Evolutionary conservation across 2,888 invertebrate genomes (phyloP).

Genomic region (Pheosia gnoma): DNA sequence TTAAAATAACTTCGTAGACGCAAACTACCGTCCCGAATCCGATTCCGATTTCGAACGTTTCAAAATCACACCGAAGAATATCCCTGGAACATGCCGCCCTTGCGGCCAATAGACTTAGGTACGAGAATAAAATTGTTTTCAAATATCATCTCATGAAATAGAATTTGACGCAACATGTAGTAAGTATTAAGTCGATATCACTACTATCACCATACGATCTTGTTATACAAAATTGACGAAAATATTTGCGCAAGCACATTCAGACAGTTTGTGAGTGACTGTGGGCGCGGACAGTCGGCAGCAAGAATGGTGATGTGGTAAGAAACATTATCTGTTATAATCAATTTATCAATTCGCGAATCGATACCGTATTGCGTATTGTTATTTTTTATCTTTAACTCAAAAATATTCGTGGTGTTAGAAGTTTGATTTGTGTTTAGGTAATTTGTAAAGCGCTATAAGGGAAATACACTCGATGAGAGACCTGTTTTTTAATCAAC

Average conservation of each 20-base stretch:
- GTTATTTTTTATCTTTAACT: not conserved
- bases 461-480: not conserved
- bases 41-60: no score
- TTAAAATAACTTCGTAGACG: no score
- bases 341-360: not conserved
- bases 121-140: no score
- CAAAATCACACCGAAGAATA: no score
- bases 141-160: no score
- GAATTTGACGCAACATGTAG: not conserved
- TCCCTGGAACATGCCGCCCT: no score
- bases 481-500: not conserved
- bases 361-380: not conserved
- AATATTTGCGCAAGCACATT: constrained; percentile 23
- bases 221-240: constrained; percentile 5
- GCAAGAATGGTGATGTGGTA: constrained; percentile 38
- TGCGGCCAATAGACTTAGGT: no score
- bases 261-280: constrained; percentile 30
- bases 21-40: no score
- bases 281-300: constrained; percentile 33
- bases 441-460: not conserved
- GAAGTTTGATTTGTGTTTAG: not conserved
- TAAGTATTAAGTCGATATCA: not conserved
- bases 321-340: constrained; percentile 25
- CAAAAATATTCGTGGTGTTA: constrained; percentile 10
- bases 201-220: not conserved